A percentile compares a stretch with the other conserved stretches of the same genome.
Conservation (phyloP, 2,113 vertebrate genomes). For the Nycticebus coucang region DNA sequence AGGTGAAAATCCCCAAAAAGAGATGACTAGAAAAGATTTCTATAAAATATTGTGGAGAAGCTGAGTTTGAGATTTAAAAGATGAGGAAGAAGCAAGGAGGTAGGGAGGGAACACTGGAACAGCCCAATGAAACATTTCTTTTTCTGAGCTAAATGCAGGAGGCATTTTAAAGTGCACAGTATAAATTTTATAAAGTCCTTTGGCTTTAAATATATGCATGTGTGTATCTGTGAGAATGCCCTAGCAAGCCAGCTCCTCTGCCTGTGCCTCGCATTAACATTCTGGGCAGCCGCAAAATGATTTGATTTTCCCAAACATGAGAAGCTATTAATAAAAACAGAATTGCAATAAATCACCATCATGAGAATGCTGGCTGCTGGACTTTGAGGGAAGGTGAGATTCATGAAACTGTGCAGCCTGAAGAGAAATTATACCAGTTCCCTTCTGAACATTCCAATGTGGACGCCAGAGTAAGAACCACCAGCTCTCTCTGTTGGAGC, state of each 20-base stretch:
- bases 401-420: background rate
- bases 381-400: conserved; percentile 22
- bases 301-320: conserved; percentile 59
- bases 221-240: background rate
- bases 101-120: background rate
- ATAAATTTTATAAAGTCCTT: conserved; percentile 16
- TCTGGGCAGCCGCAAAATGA: conserved; percentile 41
- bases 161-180: conserved; percentile 43
- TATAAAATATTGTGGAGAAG: background rate
- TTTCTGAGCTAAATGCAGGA: conserved; percentile 4
- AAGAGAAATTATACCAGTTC: background rate
- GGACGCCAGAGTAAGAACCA: no score
- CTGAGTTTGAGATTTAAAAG: background rate
- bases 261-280: conserved; percentile 1
- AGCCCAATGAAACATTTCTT: background rate
- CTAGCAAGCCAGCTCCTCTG: background rate
- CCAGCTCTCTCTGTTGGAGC: background rate
- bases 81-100: background rate
- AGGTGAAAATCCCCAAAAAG: conserved; percentile 22
- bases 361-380: background rate
- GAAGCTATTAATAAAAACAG: conserved; percentile 74
- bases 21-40: background rate
- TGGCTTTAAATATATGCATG: background rate
- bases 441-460: background rate
- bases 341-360: conserved; percentile 60